Evolutionary conservation across 2,888 invertebrate species (phyloP).

Genomic region (Ophion costatus): DNA sequence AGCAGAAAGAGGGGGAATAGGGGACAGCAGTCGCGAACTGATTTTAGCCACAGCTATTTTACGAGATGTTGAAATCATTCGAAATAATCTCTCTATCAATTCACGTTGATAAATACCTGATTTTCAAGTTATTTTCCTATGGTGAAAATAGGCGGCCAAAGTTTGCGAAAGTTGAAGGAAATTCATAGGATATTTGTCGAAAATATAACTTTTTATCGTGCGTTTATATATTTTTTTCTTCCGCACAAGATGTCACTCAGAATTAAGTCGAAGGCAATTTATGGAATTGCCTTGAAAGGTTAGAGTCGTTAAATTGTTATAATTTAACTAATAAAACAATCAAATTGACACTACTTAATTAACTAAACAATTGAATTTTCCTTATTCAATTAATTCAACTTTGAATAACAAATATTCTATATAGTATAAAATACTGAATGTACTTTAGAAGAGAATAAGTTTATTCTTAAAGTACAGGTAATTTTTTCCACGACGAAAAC

Average conservation of each 20-base stretch:
- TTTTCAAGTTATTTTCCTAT: background rate
- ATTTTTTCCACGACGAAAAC: too few relatives aligned
- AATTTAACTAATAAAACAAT: background rate
- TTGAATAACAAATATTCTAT: too few relatives aligned
- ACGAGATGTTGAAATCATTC: background rate
- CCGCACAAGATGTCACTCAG: background rate
- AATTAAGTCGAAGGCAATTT: background rate
- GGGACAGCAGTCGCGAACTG: background rate
- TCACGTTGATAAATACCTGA: background rate
- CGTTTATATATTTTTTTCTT: background rate
- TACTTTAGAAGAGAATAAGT: too few relatives aligned
- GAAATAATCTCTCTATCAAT: background rate
- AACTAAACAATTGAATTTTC: too few relatives aligned
- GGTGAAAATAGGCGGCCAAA: background rate
- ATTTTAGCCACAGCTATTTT: background rate
- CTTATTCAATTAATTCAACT: too few relatives aligned
- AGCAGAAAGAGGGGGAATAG: background rate
- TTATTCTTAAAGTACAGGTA: too few relatives aligned
- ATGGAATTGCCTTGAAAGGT: background rate
- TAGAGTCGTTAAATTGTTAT: background rate
- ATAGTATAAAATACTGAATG: too few relatives aligned
- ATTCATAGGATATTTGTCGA: background rate
- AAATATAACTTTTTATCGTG: background rate
- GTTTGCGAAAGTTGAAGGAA: background rate
- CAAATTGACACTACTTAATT: background rate